A percentile compares a stretch with the other conserved stretches of the same genome.
These are phyloP conservation scores for Cololabis saira DNA, from an alignment of 2,113 vertebrate genomes.

Conservation along the genomic window DNA sequence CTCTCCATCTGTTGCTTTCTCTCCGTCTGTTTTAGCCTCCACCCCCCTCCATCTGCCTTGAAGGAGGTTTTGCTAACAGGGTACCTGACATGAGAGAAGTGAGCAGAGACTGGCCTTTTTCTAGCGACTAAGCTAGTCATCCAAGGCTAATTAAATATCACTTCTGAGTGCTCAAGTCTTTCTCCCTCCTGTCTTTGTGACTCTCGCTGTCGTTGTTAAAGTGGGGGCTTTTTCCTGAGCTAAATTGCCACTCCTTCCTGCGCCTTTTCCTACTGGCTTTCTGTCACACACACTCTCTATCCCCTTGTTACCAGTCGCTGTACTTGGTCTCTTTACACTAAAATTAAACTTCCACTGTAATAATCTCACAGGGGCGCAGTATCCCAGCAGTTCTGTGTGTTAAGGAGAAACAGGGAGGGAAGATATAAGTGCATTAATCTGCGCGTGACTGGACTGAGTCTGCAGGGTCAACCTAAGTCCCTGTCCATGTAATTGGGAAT, in stretches of 20 bases:
- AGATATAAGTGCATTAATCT: neutral
- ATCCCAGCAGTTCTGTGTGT: conserved; percentile 25
- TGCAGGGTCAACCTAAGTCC: conserved; percentile 46
- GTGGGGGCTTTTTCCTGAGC: conserved; percentile 51
- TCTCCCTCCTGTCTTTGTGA: conserved; percentile 32
- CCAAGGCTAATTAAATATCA: conserved; percentile 78
- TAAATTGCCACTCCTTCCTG: conserved; percentile 36
- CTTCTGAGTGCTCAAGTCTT: conserved; percentile 47
- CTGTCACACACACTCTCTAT: conserved; percentile 25
- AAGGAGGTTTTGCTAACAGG: conserved; percentile 69
- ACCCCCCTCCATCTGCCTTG: conserved; percentile 59
- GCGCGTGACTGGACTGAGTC: conserved; percentile 24
- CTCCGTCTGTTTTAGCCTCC: conserved; percentile 25
- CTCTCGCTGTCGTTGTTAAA: conserved; percentile 42
- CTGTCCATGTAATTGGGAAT: conserved; percentile 72
- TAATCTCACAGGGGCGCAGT: conserved; percentile 66
- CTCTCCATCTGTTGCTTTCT: conserved; percentile 59
- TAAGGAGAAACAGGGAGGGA: neutral
- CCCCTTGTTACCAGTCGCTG: conserved; percentile 48
- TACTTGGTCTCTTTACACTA: conserved; percentile 66
- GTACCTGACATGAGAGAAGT: conserved; percentile 69
- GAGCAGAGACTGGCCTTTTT: conserved; percentile 63
- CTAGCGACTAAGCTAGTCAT: conserved; percentile 68
- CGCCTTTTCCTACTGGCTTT: conserved; percentile 18
- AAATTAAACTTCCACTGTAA: conserved; percentile 80